Evolutionary conservation across 2,113 vertebrate genomes (phyloP), one percentile per base, ranked within the genome.

Genomic region (Gopherus flavomarginatus): DNA sequence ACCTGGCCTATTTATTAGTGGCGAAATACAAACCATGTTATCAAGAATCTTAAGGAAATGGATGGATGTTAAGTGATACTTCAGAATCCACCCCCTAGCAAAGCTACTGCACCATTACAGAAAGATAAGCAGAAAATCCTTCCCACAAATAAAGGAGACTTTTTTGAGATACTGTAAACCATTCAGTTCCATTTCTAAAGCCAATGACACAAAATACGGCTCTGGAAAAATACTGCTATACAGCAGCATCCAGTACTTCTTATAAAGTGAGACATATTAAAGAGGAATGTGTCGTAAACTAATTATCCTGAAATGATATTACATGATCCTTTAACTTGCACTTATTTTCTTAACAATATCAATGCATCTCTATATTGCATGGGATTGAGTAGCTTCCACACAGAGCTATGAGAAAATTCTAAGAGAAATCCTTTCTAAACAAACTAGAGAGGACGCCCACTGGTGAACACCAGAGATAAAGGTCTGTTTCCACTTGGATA

Each of bases 1-100:
- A 96, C 53, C 49, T 14, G 89, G 84, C 56, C 94, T 95, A 80
- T 97, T 98, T 98, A 96, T 97, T 97, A 97, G 97, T 85, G 88
- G 85, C 96, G 91, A 98, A 98, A 98, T 97, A 96, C 91, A 97
- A 97, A 97, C 95, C 95, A 56, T 8, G 49, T 93, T 97, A 97
- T 97, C 98, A 97, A 86, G 96, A 87, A 97, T 97, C 97, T 98
- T 96, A 97, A 98, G 97, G 97, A 98, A 98, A 98, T 95, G 97
- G 97, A 97, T 92, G 95, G 96, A 98, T 97, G 95, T 96, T 97
- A 98, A 97, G 96, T 96, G 98, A 98, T 97, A 96, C 97, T 97
- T 98, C 96, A 97, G 97, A 98, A 98, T 97, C 86, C 12, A 65
- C 96, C 97, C 96, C 9, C 92, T 97, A 96, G 97, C 97, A 96